phyloP scores from a whole-genome alignment of 2,113 vertebrate species.

The Choloepus hoffmanni region DNA sequence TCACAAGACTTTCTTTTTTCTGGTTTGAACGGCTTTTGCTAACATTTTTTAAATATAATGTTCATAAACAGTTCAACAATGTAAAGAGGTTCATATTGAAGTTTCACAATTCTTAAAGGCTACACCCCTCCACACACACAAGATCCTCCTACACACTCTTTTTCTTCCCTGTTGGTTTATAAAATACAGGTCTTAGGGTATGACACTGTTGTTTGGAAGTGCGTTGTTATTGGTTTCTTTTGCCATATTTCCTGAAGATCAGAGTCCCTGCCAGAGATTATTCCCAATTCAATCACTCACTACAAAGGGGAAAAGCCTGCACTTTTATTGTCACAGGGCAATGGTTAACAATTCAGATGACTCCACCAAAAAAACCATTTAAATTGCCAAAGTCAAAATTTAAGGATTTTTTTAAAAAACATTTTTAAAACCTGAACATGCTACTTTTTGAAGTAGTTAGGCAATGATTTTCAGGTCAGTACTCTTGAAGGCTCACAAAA shows the following conservation, averaged over 20 bases:
- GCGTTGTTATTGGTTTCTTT: neutral
- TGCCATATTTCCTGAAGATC: neutral
- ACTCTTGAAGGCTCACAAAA: neutral
- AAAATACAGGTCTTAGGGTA: neutral
- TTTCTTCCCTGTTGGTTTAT: neutral
- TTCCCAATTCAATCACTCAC: neutral
- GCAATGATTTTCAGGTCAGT: neutral
- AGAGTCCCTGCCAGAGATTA: neutral
- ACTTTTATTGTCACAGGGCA: neutral
- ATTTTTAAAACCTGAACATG: neutral
- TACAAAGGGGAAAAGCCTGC: slow-evolving; percentile 9
- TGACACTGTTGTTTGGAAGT: neutral
- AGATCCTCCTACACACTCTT: neutral
- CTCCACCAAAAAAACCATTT: neutral
- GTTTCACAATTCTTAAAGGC: neutral
- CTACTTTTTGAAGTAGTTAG: neutral
- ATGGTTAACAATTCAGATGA: neutral
- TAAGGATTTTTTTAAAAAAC: neutral
- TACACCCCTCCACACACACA: too few relatives aligned
- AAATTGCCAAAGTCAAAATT: neutral
- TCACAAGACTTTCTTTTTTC: neutral
- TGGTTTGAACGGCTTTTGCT: neutral
- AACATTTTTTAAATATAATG: neutral
- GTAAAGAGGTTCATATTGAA: neutral
- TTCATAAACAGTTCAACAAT: neutral